Evolutionary conservation across 2,888 invertebrate species (phyloP).

Genomic region (Sericinus montela): DNA sequence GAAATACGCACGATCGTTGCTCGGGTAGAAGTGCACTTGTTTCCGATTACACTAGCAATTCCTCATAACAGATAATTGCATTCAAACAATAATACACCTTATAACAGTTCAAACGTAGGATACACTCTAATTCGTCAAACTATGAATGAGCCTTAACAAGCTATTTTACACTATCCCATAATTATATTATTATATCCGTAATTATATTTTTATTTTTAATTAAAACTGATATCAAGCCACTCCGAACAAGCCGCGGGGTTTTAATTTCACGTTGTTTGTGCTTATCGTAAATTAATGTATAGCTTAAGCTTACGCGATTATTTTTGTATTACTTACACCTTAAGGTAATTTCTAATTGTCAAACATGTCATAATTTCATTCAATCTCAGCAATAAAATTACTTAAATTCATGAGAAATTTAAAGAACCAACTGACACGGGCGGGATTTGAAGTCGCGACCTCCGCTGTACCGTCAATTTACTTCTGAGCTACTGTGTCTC

Average conservation of each 20-base stretch:
- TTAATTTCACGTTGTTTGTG: constrained; percentile 5
- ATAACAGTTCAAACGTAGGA: neutral
- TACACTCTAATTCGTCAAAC: neutral
- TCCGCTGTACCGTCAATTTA: too few relatives aligned
- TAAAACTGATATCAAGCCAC: constrained; percentile 8
- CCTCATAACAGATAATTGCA: neutral
- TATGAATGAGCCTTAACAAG: neutral
- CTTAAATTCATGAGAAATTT: too few relatives aligned
- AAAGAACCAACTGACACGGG: too few relatives aligned
- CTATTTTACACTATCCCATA: constrained; percentile 4
- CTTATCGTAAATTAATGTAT: constrained; percentile 2
- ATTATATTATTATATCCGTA: constrained; percentile 7
- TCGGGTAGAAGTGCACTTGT: constrained; percentile 40
- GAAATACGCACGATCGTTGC: constrained; percentile 40
- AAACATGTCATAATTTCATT: neutral
- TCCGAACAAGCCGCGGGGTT: constrained; percentile 1
- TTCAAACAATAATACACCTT: neutral
- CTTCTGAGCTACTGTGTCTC: too few relatives aligned
- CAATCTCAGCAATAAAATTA: neutral
- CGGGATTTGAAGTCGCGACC: too few relatives aligned
- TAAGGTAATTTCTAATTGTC: neutral
- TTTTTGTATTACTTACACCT: neutral
- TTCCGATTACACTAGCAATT: constrained; percentile 16
- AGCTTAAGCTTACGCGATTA: neutral
- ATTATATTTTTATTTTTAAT: constrained; percentile 5